Base-by-base conservation (phyloP, 92 coral and sea anemone species). In the Porites rus region DNA sequence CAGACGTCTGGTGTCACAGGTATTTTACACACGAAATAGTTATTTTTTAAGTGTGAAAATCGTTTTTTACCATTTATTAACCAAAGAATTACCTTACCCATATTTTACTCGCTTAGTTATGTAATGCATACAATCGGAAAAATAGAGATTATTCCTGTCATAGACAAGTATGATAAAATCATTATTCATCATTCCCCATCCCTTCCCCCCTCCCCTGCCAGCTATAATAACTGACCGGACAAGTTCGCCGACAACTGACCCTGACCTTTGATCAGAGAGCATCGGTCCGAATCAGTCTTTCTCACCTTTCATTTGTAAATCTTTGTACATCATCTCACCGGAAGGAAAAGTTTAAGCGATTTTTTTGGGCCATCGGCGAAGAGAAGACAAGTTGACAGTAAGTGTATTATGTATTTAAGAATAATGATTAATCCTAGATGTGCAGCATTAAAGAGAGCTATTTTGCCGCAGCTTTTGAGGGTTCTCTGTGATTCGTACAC, bases 221-320 rank as follows among this genome's bases (percentile, higher is more conserved):
- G 77, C 86, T 68, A 69, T 53, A 65, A 77, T 77, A 77, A 77
- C 61, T 77, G 81, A 77, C 63, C 65, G 59, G 68, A 53, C 81
- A 77, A 56, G 81, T 77, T 77, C 81, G 69, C 81, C 50, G 81
- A 77, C 69, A 51, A 81, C 66, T 81, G 86, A 69, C 86, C 74
- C 77, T 24, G 86, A 53, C 86, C 77, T 81, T 81, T 69, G 86
- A 67, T 81, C 70, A 81, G 71, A 80, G 84, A 80, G 84, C 84
- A 80, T 80, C 75, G 66, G 65, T 24, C 77, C 25, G 21, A 81
- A 81, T 81, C 50, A 81, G 77, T 81, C 75, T 81, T 69, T 52
- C 24, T 81, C 77, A 81, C 50, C 20, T 52, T 81, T 69, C 68
- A 81, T 81, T 54, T 81, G 78, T 68, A 53, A 28, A 28, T 28